These are phyloP conservation scores for Minunthozetes semirufus DNA, from an alignment of 2,888 invertebrate species.

Conservation along the genomic window DNA sequence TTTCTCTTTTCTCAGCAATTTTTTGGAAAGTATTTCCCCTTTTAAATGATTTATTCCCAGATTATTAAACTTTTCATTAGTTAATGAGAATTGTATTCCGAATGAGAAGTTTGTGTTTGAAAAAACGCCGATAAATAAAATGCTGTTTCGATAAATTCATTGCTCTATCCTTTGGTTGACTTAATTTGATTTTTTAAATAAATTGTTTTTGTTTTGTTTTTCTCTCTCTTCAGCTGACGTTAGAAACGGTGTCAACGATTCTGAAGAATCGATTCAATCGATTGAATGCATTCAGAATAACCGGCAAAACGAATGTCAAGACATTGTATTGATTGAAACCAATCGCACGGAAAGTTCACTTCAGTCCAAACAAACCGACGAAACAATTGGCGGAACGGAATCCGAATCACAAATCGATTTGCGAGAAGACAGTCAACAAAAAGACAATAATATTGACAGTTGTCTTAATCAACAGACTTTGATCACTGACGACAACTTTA, in stretches of 20 bases:
- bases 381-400: conserved; percentile 18
- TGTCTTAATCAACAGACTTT: neutral
- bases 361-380: neutral
- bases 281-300: neutral
- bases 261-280: conserved; percentile 1
- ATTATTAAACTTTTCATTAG: neutral
- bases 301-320: neutral
- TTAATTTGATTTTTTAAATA: neutral
- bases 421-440: neutral
- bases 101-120: neutral
- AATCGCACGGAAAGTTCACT: conserved; percentile 27
- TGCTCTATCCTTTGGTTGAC: neutral
- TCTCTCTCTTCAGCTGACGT: conserved; percentile 3
- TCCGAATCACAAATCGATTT: neutral
- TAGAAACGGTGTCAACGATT: conserved; percentile 12
- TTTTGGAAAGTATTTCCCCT: neutral
- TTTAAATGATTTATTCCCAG: neutral
- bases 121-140: neutral
- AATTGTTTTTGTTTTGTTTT: neutral
- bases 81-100: too few species aligned
- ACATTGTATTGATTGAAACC: conserved; percentile 18
- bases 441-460: conserved; percentile 2
- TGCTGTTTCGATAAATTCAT: neutral
- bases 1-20: neutral
- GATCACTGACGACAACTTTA: neutral